These are phyloP conservation scores for Melanotaenia parkinsoni DNA, from an alignment of 2,797 vertebrate genomes.

Conservation along the genomic window DNA sequence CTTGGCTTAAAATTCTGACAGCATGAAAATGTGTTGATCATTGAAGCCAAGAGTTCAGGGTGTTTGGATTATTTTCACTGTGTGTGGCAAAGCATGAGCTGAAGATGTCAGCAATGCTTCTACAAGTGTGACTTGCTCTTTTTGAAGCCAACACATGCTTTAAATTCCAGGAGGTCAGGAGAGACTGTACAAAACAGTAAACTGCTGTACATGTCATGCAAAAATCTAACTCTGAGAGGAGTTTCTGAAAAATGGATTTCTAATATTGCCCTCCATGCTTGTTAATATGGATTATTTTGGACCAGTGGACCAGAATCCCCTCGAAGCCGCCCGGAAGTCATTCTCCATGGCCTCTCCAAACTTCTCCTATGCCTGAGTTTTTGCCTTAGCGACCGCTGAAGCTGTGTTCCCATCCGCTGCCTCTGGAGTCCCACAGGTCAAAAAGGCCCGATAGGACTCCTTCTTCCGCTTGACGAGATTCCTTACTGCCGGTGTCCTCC, in stretches of 20 bases:
- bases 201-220: background rate
- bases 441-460: no score
- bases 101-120: background rate
- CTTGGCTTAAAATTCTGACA: background rate
- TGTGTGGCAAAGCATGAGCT: background rate
- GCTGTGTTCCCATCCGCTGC: no score
- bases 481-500: no score
- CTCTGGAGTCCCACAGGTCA: no score
- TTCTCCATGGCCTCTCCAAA: no score
- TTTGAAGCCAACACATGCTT: background rate
- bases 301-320: no score
- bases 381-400: no score
- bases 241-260: background rate
- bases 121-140: background rate
- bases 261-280: background rate
- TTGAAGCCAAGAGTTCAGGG: background rate
- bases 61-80: background rate
- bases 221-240: background rate
- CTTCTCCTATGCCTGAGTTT: no score
- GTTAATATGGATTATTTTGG: no score
- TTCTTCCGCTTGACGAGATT: no score
- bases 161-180: background rate
- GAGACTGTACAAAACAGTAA: background rate
- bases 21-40: background rate
- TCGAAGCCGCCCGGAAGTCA: no score